Base-by-base conservation (phyloP, 2,113 vertebrate species). In the Syrmaticus mikado region DNA sequence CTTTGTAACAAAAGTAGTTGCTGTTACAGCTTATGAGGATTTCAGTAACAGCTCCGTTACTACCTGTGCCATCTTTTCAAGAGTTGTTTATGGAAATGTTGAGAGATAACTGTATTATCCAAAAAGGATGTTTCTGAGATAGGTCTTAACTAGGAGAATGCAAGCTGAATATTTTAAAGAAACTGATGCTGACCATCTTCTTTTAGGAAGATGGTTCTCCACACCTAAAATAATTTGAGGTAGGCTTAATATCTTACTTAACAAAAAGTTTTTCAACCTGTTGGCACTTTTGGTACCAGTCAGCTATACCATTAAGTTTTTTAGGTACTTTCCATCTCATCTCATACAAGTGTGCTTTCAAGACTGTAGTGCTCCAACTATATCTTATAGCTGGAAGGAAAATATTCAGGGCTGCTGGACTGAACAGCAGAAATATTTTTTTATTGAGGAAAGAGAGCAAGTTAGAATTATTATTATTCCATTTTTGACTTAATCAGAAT, bases 261-360 rank as follows among this genome's bases (percentile, higher is more conserved):
- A 34, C 55, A 38, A 74, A 66, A 85, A 25, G 4, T 2, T 15
- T 70, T 86, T 83, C 41, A 60, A 13, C 14, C 14, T 85, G 10
- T 64, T 94, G 50, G 28, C 28, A 50, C 34, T 57, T 79, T 82
- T 81, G 46, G 21, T 55, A 50, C 28, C 34, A 34, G 34, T 41
- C 58, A 67, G 25, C 45, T 83, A 62, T 15, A 64, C 32, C 36
- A 41, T 67, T 36, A 71, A 12, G 40, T 24, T 65, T 61, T 66
- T 38, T 65, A 3, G 25, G 2, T 72, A 20, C 79, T 71, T 78
- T 78, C 18, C 9, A 36, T 87, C 43, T 82, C 22, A 8, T 57
- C 28, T 57, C 17, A 40, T 17, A 21, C 30, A 6, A 17, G 30
- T 72, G 20, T 38, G 36, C 0, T 0, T 75, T 19, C 45, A 89